A percentile compares a stretch with the other conserved stretches of the same genome.
phyloP scores from a whole-genome alignment of 2,888 invertebrate species.

The Sesia bembeciformis region DNA sequence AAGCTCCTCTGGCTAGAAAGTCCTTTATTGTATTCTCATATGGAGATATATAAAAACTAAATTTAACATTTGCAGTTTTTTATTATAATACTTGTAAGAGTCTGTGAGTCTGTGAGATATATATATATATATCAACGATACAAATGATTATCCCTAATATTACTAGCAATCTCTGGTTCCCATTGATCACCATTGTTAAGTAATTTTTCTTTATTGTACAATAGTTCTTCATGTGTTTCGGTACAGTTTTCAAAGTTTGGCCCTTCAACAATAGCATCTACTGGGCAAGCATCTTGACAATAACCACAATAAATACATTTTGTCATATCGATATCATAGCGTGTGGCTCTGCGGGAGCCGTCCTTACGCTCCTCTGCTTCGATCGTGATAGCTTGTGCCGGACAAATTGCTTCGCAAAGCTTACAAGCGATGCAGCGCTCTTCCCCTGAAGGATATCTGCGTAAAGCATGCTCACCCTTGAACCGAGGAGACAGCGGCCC shows the following conservation, averaged over 20 bases:
- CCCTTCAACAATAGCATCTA: conserved; percentile 98
- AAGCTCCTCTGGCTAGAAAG: too few relatives aligned
- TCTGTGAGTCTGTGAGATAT: too few relatives aligned
- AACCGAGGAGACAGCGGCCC: conserved; percentile 97
- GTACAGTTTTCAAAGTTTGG: conserved; percentile 99
- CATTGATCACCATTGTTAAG: conserved; percentile 97
- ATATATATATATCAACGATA: conserved; percentile 29
- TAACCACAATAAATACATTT: conserved; percentile 99
- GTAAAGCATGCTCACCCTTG: conserved; percentile 97
- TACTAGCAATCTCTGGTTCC: conserved; percentile 98
- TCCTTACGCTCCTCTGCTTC: conserved; percentile 97
- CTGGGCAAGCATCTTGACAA: conserved; percentile 98
- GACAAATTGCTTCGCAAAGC: conserved; percentile 98
- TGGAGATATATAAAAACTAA: too few relatives aligned
- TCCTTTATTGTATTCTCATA: too few relatives aligned
- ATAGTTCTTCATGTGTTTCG: conserved; percentile 96
- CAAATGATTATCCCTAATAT: conserved; percentile 76
- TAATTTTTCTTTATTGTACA: conserved; percentile 99
- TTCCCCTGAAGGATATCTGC: conserved; percentile 97
- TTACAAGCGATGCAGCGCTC: conserved; percentile 99
- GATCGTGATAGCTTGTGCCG: conserved; percentile 99
- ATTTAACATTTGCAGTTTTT: too few relatives aligned
- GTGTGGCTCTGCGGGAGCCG: conserved; percentile 94
- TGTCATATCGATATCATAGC: conserved; percentile 97
- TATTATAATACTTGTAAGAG: too few relatives aligned